phyloP scores from a whole-genome alignment of 2,888 invertebrate species.

The Onchidella celtica region DNA sequence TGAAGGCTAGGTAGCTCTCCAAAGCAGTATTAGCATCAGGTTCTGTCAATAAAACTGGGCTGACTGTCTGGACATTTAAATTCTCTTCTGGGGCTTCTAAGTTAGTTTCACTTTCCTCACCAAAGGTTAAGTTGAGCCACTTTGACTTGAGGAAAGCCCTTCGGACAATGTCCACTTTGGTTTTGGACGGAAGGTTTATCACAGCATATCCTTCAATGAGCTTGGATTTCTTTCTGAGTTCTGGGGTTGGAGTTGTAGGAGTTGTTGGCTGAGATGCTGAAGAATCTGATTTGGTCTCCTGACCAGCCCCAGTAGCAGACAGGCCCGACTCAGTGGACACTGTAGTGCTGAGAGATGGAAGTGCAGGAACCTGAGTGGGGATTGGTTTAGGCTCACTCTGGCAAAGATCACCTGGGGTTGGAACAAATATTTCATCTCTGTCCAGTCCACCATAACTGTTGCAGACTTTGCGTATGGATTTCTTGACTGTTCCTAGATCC shows the following conservation, averaged over 20 bases:
- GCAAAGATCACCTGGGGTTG: slow-evolving; percentile 55
- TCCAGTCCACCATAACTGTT: slow-evolving; percentile 74
- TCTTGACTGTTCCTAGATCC: slow-evolving; percentile 62
- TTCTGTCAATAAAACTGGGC: slow-evolving; percentile 69
- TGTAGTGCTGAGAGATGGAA: neutral
- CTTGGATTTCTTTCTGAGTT: slow-evolving; percentile 28
- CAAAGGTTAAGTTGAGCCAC: slow-evolving; percentile 43
- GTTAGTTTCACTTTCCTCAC: slow-evolving; percentile 61
- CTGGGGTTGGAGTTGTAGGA: slow-evolving; percentile 6
- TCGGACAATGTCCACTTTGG: slow-evolving; percentile 74
- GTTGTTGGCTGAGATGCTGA: neutral
- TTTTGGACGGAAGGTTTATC: slow-evolving; percentile 71
- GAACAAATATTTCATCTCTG: slow-evolving; percentile 75
- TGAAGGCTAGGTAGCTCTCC: slow-evolving; percentile 71
- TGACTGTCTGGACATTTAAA: slow-evolving; percentile 71
- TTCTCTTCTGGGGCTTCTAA: slow-evolving; percentile 70
- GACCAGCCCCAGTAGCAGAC: neutral
- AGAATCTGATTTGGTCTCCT: slow-evolving; percentile 9
- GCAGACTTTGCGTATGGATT: slow-evolving; percentile 69
- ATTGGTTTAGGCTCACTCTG: slow-evolving; percentile 30
- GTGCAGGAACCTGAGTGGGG: neutral
- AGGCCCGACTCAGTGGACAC: neutral
- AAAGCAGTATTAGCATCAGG: slow-evolving; percentile 70
- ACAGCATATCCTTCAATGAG: slow-evolving; percentile 73
- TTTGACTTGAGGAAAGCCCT: slow-evolving; percentile 58